Evolutionary conservation across 1,140 invertebrate species (phyloP).

Genomic region (Macrostomum lignano): DNA sequence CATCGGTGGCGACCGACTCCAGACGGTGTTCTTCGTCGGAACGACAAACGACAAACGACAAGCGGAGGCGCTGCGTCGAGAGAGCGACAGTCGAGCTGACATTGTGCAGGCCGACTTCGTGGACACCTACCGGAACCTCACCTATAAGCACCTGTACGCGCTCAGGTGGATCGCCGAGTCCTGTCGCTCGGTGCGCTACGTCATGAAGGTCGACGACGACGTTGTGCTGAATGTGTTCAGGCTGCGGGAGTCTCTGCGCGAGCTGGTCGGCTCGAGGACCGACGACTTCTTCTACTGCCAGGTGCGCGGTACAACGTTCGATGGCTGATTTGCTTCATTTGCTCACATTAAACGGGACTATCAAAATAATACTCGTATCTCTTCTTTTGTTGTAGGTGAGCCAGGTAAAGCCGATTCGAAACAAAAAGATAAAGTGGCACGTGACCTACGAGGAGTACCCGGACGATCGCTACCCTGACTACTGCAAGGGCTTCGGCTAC

Average conservation of each 20-base stretch:
- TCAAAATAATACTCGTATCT: no score
- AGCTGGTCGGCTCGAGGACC: neutral
- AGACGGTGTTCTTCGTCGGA: conserved; percentile 39
- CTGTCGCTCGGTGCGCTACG: conserved; percentile 30
- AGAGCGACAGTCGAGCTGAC: conserved; percentile 36
- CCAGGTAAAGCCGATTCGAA: conserved; percentile 8
- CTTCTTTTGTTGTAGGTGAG: conserved; percentile 8
- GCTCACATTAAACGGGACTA: conserved; percentile 2
- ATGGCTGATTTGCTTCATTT: conserved; percentile 8
- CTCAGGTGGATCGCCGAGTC: conserved; percentile 47
- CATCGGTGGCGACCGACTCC: conserved; percentile 10
- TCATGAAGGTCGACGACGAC: conserved; percentile 33
- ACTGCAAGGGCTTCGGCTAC: conserved; percentile 6
- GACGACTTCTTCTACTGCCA: no score
- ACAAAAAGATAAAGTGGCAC: conserved; percentile 2
- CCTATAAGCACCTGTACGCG: conserved; percentile 53
- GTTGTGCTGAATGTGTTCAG: conserved; percentile 26
- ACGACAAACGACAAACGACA: conserved; percentile 21
- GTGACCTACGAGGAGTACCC: conserved; percentile 2
- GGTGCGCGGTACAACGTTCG: no score
- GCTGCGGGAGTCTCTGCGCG: conserved; percentile 7
- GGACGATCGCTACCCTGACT: conserved; percentile 5
- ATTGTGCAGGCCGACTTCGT: conserved; percentile 47
- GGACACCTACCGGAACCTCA: conserved; percentile 52
- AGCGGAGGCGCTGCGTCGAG: conserved; percentile 32